Percentiles rank a stretch among this genome's conserved stretches.
Conservation (phyloP, 2,888 invertebrate species). For the Dryomyza anilis region DNA sequence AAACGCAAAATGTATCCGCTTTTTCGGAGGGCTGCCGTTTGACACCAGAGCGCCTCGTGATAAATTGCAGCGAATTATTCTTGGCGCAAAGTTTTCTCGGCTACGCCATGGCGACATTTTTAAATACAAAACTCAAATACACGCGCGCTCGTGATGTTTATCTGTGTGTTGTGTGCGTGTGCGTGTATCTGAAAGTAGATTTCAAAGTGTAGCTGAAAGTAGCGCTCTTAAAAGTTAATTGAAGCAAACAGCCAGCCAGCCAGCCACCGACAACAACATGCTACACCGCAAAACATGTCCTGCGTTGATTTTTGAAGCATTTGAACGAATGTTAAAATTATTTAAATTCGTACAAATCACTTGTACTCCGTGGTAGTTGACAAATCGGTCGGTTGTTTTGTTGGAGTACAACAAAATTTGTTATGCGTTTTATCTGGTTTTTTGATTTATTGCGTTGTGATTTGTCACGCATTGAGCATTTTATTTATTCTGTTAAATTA, state of each 20-base stretch:
- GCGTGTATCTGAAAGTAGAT: conserved; percentile 8
- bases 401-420: not conserved
- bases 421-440: conserved; percentile 31
- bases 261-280: conserved; percentile 4
- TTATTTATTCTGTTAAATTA: too few relatives aligned
- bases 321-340: not conserved
- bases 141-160: not conserved
- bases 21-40: not conserved
- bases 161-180: not conserved
- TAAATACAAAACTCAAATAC: not conserved
- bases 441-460: conserved; percentile 15
- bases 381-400: too few relatives aligned
- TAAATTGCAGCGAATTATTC: conserved; percentile 54
- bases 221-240: conserved; percentile 53
- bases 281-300: conserved; percentile 13
- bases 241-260: conserved; percentile 38
- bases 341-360: not conserved
- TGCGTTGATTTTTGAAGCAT: conserved; percentile 9
- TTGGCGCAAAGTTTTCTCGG: conserved; percentile 20
- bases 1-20: not conserved
- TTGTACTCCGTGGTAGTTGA: not conserved
- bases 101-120: conserved; percentile 1
- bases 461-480: too few relatives aligned
- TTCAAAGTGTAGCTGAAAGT: conserved; percentile 43
- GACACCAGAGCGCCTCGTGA: conserved; percentile 39